phyloP scores from a whole-genome alignment of 1,140 invertebrate species.

The Dolichoris vasculosae region DNA sequence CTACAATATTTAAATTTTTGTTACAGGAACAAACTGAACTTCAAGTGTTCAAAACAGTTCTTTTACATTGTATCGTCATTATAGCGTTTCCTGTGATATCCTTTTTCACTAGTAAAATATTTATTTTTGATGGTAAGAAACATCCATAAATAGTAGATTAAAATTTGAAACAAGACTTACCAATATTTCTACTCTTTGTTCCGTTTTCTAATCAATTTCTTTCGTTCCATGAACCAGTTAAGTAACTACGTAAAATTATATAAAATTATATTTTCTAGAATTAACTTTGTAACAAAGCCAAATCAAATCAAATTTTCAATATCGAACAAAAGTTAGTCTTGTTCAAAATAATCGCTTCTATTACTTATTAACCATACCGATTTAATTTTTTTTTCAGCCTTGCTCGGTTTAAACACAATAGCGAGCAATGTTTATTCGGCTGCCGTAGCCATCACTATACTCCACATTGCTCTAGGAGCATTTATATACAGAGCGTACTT shows the following conservation, averaged over 20 bases:
- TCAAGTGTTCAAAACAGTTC: constrained; percentile 69
- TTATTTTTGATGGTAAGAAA: constrained; percentile 70
- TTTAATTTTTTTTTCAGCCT: constrained; percentile 63
- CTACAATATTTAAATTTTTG: neutral
- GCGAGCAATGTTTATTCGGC: constrained; percentile 85
- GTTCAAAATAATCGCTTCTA: no score
- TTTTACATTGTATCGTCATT: constrained; percentile 70
- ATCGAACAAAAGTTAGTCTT: no score
- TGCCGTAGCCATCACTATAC: constrained; percentile 80
- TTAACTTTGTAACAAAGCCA: no score
- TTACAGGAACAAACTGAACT: constrained; percentile 67
- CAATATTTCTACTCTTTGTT: neutral
- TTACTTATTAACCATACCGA: neutral
- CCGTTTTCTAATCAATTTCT: neutral
- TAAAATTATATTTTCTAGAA: no score
- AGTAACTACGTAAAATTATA: no score
- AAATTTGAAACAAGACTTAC: no score
- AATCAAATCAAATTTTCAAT: no score
- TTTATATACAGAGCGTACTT: constrained; percentile 86
- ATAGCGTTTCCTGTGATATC: constrained; percentile 68
- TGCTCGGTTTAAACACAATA: constrained; percentile 76
- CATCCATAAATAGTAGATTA: neutral
- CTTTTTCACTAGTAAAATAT: constrained; percentile 70
- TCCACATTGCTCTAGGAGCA: constrained; percentile 83
- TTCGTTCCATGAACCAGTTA: neutral